Conservation (phyloP, 2,797 vertebrate genomes). For the Sebastes matsubarae region DNA sequence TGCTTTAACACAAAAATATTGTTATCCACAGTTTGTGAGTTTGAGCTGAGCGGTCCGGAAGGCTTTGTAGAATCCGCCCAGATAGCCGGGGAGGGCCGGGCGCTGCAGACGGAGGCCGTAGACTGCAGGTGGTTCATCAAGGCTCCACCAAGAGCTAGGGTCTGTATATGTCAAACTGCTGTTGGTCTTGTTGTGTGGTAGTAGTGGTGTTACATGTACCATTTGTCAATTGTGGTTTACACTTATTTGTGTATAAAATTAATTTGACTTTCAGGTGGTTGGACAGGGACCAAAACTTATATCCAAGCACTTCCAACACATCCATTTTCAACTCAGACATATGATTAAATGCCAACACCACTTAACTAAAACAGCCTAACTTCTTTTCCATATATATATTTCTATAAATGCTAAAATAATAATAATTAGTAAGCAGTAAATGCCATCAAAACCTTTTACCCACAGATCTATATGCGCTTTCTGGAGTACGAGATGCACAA, state of each 20-base stretch:
- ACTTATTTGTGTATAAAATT: not conserved
- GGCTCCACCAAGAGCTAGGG: constrained; percentile 86
- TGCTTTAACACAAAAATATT: constrained; percentile 20
- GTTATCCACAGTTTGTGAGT: constrained; percentile 89
- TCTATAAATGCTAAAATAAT: too few species aligned
- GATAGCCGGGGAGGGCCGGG: constrained; percentile 88
- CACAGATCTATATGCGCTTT: constrained; percentile 94
- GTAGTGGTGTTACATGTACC: not conserved
- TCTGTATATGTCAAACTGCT: constrained; percentile 31
- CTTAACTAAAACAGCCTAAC: too few species aligned
- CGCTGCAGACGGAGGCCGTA: constrained; percentile 90
- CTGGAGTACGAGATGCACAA: constrained; percentile 99
- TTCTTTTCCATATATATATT: too few species aligned
- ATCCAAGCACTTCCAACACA: not conserved
- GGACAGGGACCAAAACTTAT: not conserved
- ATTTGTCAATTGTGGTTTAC: not conserved
- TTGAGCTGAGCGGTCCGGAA: constrained; percentile 95
- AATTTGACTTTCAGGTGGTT: not conserved
- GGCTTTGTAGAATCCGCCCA: constrained; percentile 93
- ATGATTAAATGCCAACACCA: not conserved
- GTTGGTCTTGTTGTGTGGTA: not conserved
- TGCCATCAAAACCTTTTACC: not conserved
- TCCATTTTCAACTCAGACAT: not conserved
- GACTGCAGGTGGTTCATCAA: constrained; percentile 98
- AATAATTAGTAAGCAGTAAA: not conserved